Percentiles rank a stretch among this genome's conserved stretches.
These are phyloP conservation scores for Apocrypta bakeri DNA, from an alignment of 1,140 invertebrate genomes.

Conservation along the genomic window DNA sequence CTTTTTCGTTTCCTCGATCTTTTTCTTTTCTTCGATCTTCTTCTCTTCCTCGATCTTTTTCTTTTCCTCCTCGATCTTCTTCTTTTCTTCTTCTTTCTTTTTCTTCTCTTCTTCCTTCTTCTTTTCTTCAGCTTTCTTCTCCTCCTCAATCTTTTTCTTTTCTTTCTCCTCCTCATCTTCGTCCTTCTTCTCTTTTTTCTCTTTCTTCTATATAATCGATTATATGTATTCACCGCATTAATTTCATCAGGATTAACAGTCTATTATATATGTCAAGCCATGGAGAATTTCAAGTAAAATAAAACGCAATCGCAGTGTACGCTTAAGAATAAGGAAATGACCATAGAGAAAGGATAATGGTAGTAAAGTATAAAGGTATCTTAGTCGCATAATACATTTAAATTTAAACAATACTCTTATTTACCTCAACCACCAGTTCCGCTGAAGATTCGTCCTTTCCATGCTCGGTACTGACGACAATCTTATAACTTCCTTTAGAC, in stretches of 20 bases:
- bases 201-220: constrained; percentile 50
- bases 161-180: constrained; percentile 52
- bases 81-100: constrained; percentile 57
- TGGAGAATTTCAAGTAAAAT: neutral
- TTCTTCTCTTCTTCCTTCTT: constrained; percentile 53
- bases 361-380: neutral
- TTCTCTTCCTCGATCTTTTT: constrained; percentile 60
- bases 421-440: constrained; percentile 81
- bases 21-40: constrained; percentile 57
- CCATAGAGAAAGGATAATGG: neutral
- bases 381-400: neutral
- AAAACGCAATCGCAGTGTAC: neutral
- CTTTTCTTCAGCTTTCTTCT: constrained; percentile 54
- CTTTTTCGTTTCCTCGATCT: constrained; percentile 60
- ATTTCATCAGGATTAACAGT: neutral
- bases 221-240: constrained; percentile 18
- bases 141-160: constrained; percentile 56
- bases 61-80: constrained; percentile 61
- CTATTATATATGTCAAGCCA: neutral
- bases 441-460: constrained; percentile 88
- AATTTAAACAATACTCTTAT: neutral
- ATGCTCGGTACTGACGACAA: constrained; percentile 87
- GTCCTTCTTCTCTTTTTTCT: constrained; percentile 54
- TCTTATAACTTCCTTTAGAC: constrained; percentile 84
- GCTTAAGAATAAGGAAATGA: neutral